A percentile compares a stretch with the other conserved stretches of the same genome.
Evolutionary conservation across 2,113 vertebrate species (phyloP).

Genomic region (Ctenodactylus gundi): DNA sequence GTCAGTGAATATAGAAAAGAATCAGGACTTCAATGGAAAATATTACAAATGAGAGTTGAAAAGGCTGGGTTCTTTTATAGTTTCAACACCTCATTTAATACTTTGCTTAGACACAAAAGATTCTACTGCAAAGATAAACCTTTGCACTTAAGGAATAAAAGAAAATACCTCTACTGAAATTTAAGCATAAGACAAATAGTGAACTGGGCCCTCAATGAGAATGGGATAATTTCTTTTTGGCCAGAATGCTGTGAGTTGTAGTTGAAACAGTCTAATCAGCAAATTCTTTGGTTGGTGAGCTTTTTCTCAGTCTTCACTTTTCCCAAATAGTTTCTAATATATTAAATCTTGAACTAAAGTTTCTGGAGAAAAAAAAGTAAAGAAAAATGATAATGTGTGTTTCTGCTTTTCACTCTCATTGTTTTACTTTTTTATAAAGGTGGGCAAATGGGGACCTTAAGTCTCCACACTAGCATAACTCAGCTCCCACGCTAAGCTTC

Average conservation of each 20-base stretch:
- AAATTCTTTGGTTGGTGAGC: background rate
- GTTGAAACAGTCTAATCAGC: background rate
- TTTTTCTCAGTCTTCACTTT: conserved; percentile 13
- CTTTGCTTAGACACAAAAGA: conserved; percentile 41
- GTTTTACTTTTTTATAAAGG: background rate
- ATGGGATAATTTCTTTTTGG: background rate
- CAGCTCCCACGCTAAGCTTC: background rate
- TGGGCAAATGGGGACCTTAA: background rate
- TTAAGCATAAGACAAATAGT: background rate
- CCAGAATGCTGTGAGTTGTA: background rate
- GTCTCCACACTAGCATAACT: background rate
- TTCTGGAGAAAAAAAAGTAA: conserved; percentile 19
- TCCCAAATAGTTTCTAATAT: background rate
- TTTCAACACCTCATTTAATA: conserved; percentile 11
- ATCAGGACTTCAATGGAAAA: background rate
- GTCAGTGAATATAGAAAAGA: background rate
- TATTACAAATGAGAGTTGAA: conserved; percentile 12
- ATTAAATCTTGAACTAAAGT: conserved; percentile 36
- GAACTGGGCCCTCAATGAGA: background rate
- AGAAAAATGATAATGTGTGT: background rate
- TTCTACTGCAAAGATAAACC: background rate
- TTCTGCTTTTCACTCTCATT: background rate
- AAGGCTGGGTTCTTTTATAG: background rate
- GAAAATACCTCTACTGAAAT: conserved; percentile 24
- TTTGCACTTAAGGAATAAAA: background rate